phyloP scores from a whole-genome alignment of 2,888 invertebrate genomes.

The Phaonia tiefii region DNA sequence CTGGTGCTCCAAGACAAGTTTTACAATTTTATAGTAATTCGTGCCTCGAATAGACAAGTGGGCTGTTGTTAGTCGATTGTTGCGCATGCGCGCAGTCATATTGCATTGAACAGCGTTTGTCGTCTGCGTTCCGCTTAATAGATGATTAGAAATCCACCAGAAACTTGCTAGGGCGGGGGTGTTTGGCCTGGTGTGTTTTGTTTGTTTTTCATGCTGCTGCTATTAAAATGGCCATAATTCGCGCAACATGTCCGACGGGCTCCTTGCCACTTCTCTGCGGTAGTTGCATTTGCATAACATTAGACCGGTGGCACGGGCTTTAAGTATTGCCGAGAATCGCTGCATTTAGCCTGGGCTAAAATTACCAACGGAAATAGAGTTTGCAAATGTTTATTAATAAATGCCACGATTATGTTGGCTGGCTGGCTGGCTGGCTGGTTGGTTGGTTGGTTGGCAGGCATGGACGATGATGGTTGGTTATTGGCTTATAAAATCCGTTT shows the following conservation, averaged over 20 bases:
- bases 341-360: constrained; percentile 35
- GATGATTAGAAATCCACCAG: constrained; percentile 11
- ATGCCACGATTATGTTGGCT: not conserved
- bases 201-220: constrained; percentile 41
- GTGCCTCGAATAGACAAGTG: constrained; percentile 72
- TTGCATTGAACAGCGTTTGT: not conserved
- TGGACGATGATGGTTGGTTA: constrained; percentile 17
- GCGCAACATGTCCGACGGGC: constrained; percentile 52
- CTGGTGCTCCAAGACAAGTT: constrained; percentile 65
- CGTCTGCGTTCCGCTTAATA: constrained; percentile 26
- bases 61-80: constrained; percentile 51
- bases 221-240: constrained; percentile 44
- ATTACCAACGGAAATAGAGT: constrained; percentile 60
- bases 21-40: constrained; percentile 73
- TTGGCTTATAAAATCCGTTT: constrained; percentile 37
- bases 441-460: not conserved
- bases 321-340: not conserved
- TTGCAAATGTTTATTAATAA: constrained; percentile 43
- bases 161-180: constrained; percentile 45
- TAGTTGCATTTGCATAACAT: constrained; percentile 32
- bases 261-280: not conserved
- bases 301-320: constrained; percentile 21
- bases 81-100: constrained; percentile 67
- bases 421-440: not conserved
- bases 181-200: constrained; percentile 65